Conservation (phyloP, 2,797 vertebrate genomes). For the Coccyzus lansbergi region DNA sequence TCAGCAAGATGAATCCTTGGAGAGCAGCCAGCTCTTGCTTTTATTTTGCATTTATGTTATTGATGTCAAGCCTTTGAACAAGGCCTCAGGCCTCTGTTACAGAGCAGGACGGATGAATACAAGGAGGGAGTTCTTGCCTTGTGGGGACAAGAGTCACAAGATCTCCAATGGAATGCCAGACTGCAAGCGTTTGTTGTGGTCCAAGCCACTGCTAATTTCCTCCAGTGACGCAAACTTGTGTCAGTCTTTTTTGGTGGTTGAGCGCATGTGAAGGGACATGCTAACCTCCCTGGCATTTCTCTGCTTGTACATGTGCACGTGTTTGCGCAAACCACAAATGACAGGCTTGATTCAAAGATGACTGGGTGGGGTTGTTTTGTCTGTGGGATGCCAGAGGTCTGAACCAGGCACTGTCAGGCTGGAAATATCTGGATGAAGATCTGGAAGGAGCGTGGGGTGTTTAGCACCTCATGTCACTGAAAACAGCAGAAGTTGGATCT, state of each 20-base stretch:
- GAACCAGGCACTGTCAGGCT: not conserved
- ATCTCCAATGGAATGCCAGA: not conserved
- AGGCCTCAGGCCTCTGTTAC: not conserved
- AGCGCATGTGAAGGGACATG: not conserved
- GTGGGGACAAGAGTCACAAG: constrained; percentile 16
- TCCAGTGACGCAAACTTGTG: not conserved
- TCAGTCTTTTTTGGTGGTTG: not conserved
- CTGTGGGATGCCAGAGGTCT: not conserved
- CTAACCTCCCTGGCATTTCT: not conserved
- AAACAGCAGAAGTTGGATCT: not conserved
- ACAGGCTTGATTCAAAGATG: not conserved
- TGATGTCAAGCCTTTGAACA: constrained; percentile 30
- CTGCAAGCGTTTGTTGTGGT: constrained; percentile 33
- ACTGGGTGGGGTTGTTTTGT: not conserved
- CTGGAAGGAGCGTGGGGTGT: not conserved
- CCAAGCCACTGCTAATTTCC: not conserved
- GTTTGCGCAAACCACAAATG: not conserved
- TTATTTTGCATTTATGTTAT: constrained; percentile 8
- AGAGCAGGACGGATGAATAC: not conserved
- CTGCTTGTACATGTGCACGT: fast-evolving
- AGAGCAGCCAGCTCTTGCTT: constrained; percentile 20
- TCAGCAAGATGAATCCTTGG: constrained; percentile 18
- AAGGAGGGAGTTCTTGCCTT: not conserved
- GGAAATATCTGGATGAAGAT: not conserved
- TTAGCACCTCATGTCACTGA: not conserved